Evolutionary conservation across 2,113 vertebrate species (phyloP).

Genomic region (Pangasianodon gigas): DNA sequence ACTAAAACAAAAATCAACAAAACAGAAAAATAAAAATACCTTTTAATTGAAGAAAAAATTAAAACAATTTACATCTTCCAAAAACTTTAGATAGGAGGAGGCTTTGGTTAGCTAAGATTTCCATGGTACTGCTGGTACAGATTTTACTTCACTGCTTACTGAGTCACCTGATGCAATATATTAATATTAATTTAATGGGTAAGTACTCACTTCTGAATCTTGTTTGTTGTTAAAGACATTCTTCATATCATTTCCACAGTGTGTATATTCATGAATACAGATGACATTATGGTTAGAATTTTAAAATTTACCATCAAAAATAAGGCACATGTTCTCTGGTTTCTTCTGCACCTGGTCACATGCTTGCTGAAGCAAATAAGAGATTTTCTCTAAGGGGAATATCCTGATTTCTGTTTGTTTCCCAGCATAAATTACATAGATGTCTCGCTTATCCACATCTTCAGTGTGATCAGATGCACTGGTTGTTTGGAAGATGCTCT

Average conservation of each 20-base stretch:
- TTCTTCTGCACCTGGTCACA: conserved; percentile 38
- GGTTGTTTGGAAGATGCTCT: neutral
- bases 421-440: conserved; percentile 27
- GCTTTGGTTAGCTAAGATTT: neutral
- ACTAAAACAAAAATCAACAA: too few species aligned
- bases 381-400: conserved; percentile 47
- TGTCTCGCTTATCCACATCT: conserved; percentile 36
- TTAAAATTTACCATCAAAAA: conserved; percentile 50
- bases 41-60: too few species aligned
- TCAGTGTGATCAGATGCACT: neutral
- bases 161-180: neutral
- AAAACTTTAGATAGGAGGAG: neutral
- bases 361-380: neutral
- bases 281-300: neutral
- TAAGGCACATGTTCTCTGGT: conserved; percentile 29
- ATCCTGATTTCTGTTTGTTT: conserved; percentile 12
- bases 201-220: neutral
- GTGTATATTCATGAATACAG: neutral
- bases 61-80: neutral
- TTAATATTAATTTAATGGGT: neutral
- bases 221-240: neutral
- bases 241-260: too few species aligned
- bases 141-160: neutral
- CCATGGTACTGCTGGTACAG: neutral
- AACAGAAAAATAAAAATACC: too few species aligned